These are phyloP conservation scores for Cercopithecus mitis DNA, from an alignment of 2,797 vertebrate genomes.

Conservation along the genomic window DNA sequence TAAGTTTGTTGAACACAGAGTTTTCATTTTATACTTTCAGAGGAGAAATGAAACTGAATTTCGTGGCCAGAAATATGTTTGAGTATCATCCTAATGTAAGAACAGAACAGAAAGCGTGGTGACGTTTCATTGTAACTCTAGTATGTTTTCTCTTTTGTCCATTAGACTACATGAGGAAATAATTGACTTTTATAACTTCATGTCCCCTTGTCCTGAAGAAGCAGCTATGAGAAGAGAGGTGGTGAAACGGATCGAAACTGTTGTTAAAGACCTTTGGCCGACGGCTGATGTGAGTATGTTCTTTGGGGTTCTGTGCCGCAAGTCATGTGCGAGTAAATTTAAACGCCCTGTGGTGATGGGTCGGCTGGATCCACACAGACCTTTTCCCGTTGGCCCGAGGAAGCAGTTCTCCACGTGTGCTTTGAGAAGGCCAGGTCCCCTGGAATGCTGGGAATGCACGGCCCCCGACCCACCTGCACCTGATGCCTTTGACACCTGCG, in stretches of 20 bases:
- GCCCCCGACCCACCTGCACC: not conserved
- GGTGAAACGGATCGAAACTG: constrained; percentile 94
- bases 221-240: constrained; percentile 98
- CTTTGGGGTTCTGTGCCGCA: rapidly evolving
- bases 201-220: constrained; percentile 97
- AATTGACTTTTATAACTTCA: constrained; percentile 98
- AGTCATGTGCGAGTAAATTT: rapidly evolving
- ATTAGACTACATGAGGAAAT: constrained; percentile 96
- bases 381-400: too few relatives aligned
- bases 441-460: rapidly evolving
- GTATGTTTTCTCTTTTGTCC: constrained; percentile 45
- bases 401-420: not conserved
- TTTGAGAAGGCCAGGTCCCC: not conserved
- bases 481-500: not conserved
- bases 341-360: not conserved
- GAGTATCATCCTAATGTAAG: not conserved
- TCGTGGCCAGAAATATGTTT: not conserved
- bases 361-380: not conserved
- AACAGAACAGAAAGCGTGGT: not conserved
- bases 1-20: not conserved
- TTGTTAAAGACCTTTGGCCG: constrained; percentile 98
- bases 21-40: not conserved
- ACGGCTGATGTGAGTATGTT: constrained; percentile 91
- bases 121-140: not conserved
- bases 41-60: not conserved